A percentile compares a stretch with the other conserved stretches of the same genome.
phyloP scores from a whole-genome alignment of 1,140 invertebrate species.

The Bombyx mori region ASM3026992v2 NC_085108.1:5276501-5277000 shows the following conservation, averaged over 20 bases:
- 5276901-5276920: too few relatives aligned
- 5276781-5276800: conserved; percentile 6
- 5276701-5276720: too few relatives aligned
- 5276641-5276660: conserved; percentile 49
- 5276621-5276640: conserved; percentile 53
- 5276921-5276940: too few relatives aligned
- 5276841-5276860: conserved; percentile 2
- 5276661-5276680: conserved; percentile 22
- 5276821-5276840: conserved; percentile 5
- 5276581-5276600: conserved; percentile 35
- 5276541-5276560: not conserved
- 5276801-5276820: conserved; percentile 6
- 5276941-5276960: conserved; percentile 21
- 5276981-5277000: conserved; percentile 54
- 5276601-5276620: conserved; percentile 50
- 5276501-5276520: too few relatives aligned
- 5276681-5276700: conserved; percentile 13
- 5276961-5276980: conserved; percentile 51
- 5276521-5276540: too few relatives aligned
- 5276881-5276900: too few relatives aligned
- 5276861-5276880: too few relatives aligned
- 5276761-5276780: conserved; percentile 25
- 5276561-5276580: too few relatives aligned
- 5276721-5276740: too few relatives aligned
- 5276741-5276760: too few relatives aligned